Evolutionary conservation across 2,113 vertebrate species (phyloP).

Genomic region (Penelope pileata): DNA sequence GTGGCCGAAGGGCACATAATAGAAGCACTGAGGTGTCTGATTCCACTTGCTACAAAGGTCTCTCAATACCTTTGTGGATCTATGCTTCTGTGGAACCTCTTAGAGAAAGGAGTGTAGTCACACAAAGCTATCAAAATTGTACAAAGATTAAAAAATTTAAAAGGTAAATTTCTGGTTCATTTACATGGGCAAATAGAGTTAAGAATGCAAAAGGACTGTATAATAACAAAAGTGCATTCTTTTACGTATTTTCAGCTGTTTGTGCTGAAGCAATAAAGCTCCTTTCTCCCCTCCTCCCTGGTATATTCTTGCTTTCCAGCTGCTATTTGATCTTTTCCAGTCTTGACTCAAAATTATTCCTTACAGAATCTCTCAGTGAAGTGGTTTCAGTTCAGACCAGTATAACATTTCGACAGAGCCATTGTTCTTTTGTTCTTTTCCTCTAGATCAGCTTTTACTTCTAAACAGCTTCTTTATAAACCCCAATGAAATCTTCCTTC

Average conservation of each 20-base stretch:
- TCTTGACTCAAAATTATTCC: background rate
- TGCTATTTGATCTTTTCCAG: constrained; percentile 57
- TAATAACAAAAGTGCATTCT: background rate
- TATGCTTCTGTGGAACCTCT: background rate
- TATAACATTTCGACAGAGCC: constrained; percentile 41
- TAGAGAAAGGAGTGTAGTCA: background rate
- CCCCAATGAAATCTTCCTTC: background rate
- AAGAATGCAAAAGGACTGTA: background rate
- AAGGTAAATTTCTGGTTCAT: background rate
- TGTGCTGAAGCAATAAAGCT: background rate
- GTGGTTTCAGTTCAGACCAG: background rate
- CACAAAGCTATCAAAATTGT: background rate
- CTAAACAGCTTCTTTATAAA: constrained; percentile 43
- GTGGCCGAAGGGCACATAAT: background rate
- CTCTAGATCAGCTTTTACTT: constrained; percentile 34
- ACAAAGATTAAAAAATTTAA: background rate
- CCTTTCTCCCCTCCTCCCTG: background rate
- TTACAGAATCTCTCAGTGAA: constrained; percentile 9
- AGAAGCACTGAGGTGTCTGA: constrained; percentile 27
- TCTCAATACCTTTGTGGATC: background rate
- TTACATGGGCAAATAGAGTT: background rate
- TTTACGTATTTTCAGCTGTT: background rate
- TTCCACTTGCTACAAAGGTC: background rate
- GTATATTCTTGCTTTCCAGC: constrained; percentile 27
- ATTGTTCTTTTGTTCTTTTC: constrained; percentile 41